Evolutionary conservation across 2,888 invertebrate species (phyloP).

Genomic region (Sesia bembeciformis): DNA sequence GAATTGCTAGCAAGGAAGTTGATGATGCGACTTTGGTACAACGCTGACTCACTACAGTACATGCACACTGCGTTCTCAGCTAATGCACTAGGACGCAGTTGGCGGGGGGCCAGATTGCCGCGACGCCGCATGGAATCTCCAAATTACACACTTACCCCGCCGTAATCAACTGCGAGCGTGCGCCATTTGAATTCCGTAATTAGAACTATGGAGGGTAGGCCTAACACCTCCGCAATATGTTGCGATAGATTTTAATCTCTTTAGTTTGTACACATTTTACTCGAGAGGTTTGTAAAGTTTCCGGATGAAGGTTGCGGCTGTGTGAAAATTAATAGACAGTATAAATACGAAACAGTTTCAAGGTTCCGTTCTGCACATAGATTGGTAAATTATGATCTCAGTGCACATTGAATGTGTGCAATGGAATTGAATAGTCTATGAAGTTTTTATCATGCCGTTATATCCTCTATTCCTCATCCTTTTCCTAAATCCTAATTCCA

Average conservation of each 20-base stretch:
- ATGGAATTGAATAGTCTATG: too few species aligned
- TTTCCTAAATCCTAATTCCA: too few species aligned
- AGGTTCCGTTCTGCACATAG: too few species aligned
- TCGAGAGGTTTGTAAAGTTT: neutral
- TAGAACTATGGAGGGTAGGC: neutral
- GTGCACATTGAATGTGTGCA: too few species aligned
- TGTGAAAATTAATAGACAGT: too few species aligned
- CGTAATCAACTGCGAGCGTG: constrained; percentile 16
- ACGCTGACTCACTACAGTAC: neutral
- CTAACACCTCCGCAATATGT: neutral
- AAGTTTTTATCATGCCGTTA: too few species aligned
- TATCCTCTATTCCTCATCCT: too few species aligned
- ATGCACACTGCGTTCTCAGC: neutral
- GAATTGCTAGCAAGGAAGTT: too few species aligned
- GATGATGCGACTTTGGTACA: too few species aligned
- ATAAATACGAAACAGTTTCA: too few species aligned
- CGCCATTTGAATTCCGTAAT: neutral
- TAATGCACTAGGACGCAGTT: constrained; percentile 10
- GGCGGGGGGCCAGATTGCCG: constrained; percentile 4
- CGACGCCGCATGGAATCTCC: constrained; percentile 20
- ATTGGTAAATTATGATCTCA: too few species aligned
- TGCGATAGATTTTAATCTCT: too few species aligned
- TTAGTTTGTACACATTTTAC: neutral
- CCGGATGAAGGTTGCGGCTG: neutral
- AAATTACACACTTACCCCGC: constrained; percentile 21